phyloP scores from a whole-genome alignment of 2,113 vertebrate genomes.

The Tetrax tetrax region DNA sequence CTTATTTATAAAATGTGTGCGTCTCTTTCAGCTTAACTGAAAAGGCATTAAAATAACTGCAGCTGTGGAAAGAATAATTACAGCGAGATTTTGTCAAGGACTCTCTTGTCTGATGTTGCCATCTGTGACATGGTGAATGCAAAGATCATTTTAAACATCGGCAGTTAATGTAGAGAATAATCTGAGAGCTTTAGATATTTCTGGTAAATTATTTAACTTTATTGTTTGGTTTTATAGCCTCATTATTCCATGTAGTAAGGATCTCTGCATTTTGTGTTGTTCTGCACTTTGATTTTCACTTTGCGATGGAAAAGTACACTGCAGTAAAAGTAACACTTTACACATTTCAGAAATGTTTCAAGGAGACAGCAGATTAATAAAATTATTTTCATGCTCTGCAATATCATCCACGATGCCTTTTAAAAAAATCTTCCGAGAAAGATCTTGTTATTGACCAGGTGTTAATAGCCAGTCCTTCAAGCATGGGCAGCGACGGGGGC shows the following conservation, averaged over 20 bases:
- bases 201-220: constrained; percentile 85
- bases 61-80: constrained; percentile 82
- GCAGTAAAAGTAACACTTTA: constrained; percentile 52
- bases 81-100: constrained; percentile 81
- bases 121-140: constrained; percentile 84
- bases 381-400: constrained; percentile 7
- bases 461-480: constrained; percentile 42
- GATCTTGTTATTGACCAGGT: constrained; percentile 4
- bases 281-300: constrained; percentile 75
- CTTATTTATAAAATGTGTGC: constrained; percentile 79
- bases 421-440: neutral
- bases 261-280: constrained; percentile 68
- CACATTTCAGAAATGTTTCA: neutral
- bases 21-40: constrained; percentile 78
- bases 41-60: constrained; percentile 82
- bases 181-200: constrained; percentile 78
- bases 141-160: constrained; percentile 80
- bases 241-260: constrained; percentile 69
- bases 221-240: constrained; percentile 77
- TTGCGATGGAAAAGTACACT: neutral
- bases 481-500: neutral
- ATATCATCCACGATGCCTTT: neutral
- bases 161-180: constrained; percentile 78
- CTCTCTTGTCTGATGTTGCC: constrained; percentile 82
- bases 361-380: constrained; percentile 37